Conservation (phyloP, 2,888 invertebrate genomes). For the Chromoteleia sp. region DNA sequence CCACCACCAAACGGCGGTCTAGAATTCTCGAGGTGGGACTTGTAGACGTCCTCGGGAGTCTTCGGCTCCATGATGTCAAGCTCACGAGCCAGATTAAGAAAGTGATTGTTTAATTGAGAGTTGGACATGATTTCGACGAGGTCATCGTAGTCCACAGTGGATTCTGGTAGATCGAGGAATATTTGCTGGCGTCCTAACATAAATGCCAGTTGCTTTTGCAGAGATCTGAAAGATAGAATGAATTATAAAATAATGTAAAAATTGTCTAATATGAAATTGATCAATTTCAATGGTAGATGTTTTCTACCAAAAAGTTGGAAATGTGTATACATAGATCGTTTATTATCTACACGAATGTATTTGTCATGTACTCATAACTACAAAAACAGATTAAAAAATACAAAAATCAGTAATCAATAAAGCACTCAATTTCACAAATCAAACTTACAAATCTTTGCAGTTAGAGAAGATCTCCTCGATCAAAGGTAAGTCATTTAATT, state of each 20-base stretch:
- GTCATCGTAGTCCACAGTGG: constrained; percentile 89
- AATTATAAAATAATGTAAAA: too few species aligned
- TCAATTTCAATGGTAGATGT: too few species aligned
- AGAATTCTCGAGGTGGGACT: constrained; percentile 97
- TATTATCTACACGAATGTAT: too few species aligned
- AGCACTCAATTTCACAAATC: too few species aligned
- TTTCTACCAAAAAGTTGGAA: too few species aligned
- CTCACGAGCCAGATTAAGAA: constrained; percentile 96
- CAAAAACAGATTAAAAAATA: too few species aligned
- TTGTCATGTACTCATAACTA: too few species aligned
- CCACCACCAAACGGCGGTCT: constrained; percentile 90
- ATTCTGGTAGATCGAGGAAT: constrained; percentile 91
- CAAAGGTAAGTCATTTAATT: constrained; percentile 92
- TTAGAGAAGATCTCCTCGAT: constrained; percentile 93
- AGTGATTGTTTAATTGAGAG: constrained; percentile 96
- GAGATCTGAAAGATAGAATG: constrained; percentile 87
- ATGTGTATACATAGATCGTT: too few species aligned
- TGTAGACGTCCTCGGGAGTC: constrained; percentile 99
- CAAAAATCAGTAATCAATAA: too few species aligned
- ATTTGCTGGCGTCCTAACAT: constrained; percentile 98
- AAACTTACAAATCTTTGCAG: constrained; percentile 92
- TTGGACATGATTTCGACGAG: constrained; percentile 96
- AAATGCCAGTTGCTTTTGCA: constrained; percentile 97
- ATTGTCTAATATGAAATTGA: too few species aligned
- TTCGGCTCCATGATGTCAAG: constrained; percentile 99